Evolutionary conservation across 2,888 invertebrate genomes (phyloP), one percentile per base, ranked within the genome.

Genomic region (Xylocampa areola): DNA sequence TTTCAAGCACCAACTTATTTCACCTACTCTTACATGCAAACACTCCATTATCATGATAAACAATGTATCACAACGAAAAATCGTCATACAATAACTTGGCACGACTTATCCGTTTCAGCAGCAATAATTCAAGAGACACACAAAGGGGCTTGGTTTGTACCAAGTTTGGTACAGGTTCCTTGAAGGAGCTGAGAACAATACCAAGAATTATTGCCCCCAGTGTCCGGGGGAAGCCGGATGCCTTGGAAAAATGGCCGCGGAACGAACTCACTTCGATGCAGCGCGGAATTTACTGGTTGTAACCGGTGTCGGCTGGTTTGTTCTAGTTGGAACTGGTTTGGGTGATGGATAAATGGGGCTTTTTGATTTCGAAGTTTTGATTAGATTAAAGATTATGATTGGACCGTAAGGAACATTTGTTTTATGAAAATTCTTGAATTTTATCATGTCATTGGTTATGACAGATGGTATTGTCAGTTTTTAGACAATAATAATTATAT

Each of bases 161-260:
- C 71, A 83, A 85, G 70, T 84, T 82, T 62, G 68, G 68, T 68
- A 61, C 77, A 76, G 80, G 82, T 78, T 85, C 77, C 87, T 87
- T 84, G 75, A 81, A 78, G 76, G 74, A 73, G 71, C 69, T 33
- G 78, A 79, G 85, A 88, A 88, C 89, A 89, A 89, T 86, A 85
- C 82, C 47, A 65, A 81, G 87, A 89, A 73, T 87, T 88, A 88
- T 87, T 44, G 79, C 81, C 40, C 45, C 44, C 55, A 53, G 79
- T 71, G 81, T 86, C 88, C 85, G 86, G 81, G 76, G 82, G 82
- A 82, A 81, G 60, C 73, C 74, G 80, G 81, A 79, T 71, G 58
- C 68, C 57, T 64, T 73, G 78, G 82, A 87, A 87, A 87, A 87
- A 87, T 85, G 81, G 80, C 54, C 35, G 48, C 13, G 41, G 44